Evolutionary conservation across 2,113 vertebrate species (phyloP).

Genomic region (Cnemophilus loriae): DNA sequence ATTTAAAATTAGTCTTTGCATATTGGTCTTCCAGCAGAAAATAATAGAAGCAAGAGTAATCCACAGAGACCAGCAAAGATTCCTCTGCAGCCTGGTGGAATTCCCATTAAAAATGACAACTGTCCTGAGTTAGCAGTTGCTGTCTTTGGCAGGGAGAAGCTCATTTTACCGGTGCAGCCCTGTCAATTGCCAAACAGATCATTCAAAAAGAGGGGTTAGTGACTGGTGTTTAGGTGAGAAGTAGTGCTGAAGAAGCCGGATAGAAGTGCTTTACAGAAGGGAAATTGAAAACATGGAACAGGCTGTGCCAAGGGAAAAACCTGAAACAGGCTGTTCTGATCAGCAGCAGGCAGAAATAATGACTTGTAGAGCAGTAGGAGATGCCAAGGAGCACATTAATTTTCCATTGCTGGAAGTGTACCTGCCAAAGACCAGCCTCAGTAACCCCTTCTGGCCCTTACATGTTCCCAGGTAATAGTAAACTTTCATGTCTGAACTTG

Average conservation of each 20-base stretch:
- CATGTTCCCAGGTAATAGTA: not conserved
- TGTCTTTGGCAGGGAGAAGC: not conserved
- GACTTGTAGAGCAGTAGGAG: not conserved
- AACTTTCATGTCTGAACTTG: not conserved
- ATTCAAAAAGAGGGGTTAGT: not conserved
- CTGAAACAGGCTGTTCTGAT: not conserved
- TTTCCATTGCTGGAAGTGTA: not conserved
- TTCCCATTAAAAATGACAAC: not conserved
- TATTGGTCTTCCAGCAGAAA: not conserved
- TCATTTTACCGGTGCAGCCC: not conserved
- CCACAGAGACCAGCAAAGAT: not conserved
- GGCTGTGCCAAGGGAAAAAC: not conserved
- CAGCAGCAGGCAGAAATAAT: not conserved
- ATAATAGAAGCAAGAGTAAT: not conserved
- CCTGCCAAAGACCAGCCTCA: not conserved
- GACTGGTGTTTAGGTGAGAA: not conserved
- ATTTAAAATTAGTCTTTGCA: constrained; percentile 1
- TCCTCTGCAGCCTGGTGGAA: not conserved
- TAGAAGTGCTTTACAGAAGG: not conserved
- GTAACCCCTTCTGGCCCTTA: not conserved
- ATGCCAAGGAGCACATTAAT: not conserved
- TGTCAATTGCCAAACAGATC: not conserved
- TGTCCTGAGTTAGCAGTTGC: not conserved
- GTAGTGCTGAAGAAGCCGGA: not conserved
- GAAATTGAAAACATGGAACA: not conserved